Percentiles rank a stretch among this genome's conserved stretches.
These are phyloP conservation scores for Stegastes partitus DNA, from an alignment of 2,113 vertebrate species.

Conservation along the genomic window DNA sequence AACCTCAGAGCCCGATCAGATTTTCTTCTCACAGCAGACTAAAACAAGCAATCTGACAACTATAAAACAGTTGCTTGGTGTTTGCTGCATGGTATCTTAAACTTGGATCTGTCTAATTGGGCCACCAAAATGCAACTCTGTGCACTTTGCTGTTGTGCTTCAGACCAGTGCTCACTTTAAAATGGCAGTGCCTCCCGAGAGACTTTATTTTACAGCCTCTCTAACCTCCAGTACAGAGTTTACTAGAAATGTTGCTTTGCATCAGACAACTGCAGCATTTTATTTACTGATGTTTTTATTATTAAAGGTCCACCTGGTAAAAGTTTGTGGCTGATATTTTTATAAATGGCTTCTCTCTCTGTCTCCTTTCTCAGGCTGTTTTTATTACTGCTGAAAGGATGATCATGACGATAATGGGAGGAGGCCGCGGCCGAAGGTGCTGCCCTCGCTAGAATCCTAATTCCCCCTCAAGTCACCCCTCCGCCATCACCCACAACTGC, in stretches of 20 bases:
- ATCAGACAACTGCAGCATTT: constrained; percentile 21
- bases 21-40: neutral
- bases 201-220: neutral
- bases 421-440: constrained; percentile 70
- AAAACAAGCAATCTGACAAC: neutral
- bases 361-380: constrained; percentile 36
- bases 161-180: constrained; percentile 21
- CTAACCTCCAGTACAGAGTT: neutral
- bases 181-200: neutral
- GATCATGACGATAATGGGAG: constrained; percentile 60
- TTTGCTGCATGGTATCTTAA: constrained; percentile 2
- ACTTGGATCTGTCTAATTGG: constrained; percentile 4
- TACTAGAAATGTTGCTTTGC: constrained; percentile 2
- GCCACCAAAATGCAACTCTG: constrained; percentile 16
- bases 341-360: constrained; percentile 8
- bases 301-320: constrained; percentile 10
- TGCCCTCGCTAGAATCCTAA: constrained; percentile 64
- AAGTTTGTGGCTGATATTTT: constrained; percentile 20
- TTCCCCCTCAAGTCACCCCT: neutral
- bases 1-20: neutral
- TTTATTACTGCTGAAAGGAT: constrained; percentile 55
- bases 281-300: constrained; percentile 39
- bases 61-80: neutral
- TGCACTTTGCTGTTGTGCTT: constrained; percentile 37
- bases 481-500: constrained; percentile 17